Percentiles rank a stretch among this genome's conserved stretches.
These are phyloP conservation scores for Zeuzera pyrina DNA, from an alignment of 2,888 invertebrate genomes.

Conservation along the genomic window DNA sequence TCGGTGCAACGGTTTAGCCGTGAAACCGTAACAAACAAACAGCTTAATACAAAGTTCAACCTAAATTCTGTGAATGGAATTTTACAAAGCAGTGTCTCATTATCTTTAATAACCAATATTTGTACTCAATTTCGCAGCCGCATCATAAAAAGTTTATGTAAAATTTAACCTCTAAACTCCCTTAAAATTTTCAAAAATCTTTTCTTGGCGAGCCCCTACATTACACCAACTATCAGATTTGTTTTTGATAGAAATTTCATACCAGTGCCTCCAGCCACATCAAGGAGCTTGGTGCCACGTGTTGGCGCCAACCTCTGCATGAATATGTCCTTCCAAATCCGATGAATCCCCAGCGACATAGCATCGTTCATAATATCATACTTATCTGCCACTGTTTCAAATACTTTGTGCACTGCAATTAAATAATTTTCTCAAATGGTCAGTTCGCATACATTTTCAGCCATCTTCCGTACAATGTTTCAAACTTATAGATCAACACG, in stretches of 20 bases:
- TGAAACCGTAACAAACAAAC: too few relatives aligned
- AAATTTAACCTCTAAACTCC: too few relatives aligned
- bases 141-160: not conserved
- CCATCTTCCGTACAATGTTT: too few relatives aligned
- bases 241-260: slow-evolving; percentile 9
- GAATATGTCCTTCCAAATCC: slow-evolving; percentile 97
- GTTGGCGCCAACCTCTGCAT: slow-evolving; percentile 84
- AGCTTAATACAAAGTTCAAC: too few relatives aligned
- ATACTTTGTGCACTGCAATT: slow-evolving; percentile 89
- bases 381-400: slow-evolving; percentile 92
- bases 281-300: slow-evolving; percentile 84
- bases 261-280: slow-evolving; percentile 99
- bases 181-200: too few relatives aligned
- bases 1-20: too few relatives aligned
- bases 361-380: slow-evolving; percentile 99
- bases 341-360: slow-evolving; percentile 96
- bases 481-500: too few relatives aligned
- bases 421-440: not conserved
- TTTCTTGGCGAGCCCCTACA: too few relatives aligned
- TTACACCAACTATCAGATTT: too few relatives aligned
- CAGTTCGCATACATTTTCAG: too few relatives aligned
- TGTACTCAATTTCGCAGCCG: not conserved
- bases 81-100: not conserved
- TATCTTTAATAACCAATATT: not conserved
- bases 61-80: too few relatives aligned